Evolutionary conservation across 2,797 vertebrate species (phyloP).

Genomic region (Sebastes goodei): DNA sequence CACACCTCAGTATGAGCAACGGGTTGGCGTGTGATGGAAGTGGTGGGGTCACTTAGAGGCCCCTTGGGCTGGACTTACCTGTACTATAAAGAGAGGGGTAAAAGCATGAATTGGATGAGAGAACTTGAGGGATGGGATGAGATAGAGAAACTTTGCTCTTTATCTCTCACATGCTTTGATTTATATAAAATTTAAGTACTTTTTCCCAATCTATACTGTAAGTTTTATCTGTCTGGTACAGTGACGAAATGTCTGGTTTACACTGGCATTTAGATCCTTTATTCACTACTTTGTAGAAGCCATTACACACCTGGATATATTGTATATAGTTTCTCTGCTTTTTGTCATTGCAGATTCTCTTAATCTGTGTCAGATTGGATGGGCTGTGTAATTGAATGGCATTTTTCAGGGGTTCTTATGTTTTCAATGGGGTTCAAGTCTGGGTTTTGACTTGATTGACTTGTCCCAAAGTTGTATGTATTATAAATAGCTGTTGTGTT

Average conservation of each 20-base stretch:
- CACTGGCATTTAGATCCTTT: not conserved
- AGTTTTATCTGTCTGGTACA: not conserved
- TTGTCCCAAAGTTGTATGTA: not conserved
- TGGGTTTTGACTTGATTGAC: not conserved
- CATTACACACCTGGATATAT: not conserved
- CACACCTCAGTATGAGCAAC: slow-evolving; percentile 40
- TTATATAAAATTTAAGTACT: not conserved
- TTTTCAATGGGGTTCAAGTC: not conserved
- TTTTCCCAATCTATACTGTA: not conserved
- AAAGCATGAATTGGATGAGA: not conserved
- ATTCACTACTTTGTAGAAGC: not conserved
- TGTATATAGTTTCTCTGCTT: not conserved
- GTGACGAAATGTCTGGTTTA: not conserved
- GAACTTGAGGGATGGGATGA: not conserved
- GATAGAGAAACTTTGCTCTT: not conserved
- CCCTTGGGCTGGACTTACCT: slow-evolving; percentile 4
- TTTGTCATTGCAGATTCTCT: not conserved
- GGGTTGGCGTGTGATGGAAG: slow-evolving; percentile 34
- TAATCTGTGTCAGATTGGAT: not conserved
- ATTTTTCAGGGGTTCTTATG: not conserved
- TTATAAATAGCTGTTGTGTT: not conserved
- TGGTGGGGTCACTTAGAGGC: slow-evolving; percentile 17
- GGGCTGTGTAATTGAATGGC: not conserved
- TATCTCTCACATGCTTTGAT: not conserved
- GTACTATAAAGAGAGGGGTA: not conserved